These are phyloP conservation scores for Thymelicus sylvestris DNA, from an alignment of 2,888 invertebrate genomes.

Conservation along the genomic window DNA sequence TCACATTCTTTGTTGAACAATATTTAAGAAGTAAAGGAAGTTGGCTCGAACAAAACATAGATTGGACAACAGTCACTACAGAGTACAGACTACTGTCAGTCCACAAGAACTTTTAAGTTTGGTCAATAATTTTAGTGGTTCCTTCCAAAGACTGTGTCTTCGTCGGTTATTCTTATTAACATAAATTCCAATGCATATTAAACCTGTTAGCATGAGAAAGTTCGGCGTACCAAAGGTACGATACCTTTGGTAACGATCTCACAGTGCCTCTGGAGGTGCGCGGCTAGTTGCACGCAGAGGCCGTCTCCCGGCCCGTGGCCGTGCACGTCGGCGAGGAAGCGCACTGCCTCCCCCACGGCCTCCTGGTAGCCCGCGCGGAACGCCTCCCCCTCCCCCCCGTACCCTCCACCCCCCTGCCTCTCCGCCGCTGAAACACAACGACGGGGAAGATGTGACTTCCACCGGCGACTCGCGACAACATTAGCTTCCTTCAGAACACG, in stretches of 20 bases:
- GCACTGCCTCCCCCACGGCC: slow-evolving; percentile 94
- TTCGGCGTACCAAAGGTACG: slow-evolving; percentile 6
- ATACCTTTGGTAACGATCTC: slow-evolving; percentile 86
- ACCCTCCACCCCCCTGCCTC: slow-evolving; percentile 86
- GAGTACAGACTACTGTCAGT: too few relatives aligned
- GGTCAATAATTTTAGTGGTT: too few relatives aligned
- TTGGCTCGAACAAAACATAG: too few relatives aligned
- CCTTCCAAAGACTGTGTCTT: too few relatives aligned
- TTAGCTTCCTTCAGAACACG: slow-evolving; percentile 61
- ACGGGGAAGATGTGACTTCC: slow-evolving; percentile 48
- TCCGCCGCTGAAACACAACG: slow-evolving; percentile 73
- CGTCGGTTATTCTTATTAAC: too few relatives aligned
- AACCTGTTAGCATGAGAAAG: background rate
- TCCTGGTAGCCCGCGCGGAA: slow-evolving; percentile 95
- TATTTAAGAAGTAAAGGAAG: too few relatives aligned
- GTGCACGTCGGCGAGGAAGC: slow-evolving; percentile 94
- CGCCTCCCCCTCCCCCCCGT: slow-evolving; percentile 87
- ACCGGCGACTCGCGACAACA: slow-evolving; percentile 59
- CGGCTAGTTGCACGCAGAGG: slow-evolving; percentile 91
- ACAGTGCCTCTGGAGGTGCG: slow-evolving; percentile 93
- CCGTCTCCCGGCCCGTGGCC: slow-evolving; percentile 92
- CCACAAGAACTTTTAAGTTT: too few relatives aligned
- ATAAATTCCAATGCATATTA: background rate
- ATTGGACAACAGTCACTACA: too few relatives aligned
- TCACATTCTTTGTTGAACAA: too few relatives aligned